These are phyloP conservation scores for Coreoperca whiteheadi DNA, from an alignment of 2,113 vertebrate species.

Conservation along the genomic window DNA sequence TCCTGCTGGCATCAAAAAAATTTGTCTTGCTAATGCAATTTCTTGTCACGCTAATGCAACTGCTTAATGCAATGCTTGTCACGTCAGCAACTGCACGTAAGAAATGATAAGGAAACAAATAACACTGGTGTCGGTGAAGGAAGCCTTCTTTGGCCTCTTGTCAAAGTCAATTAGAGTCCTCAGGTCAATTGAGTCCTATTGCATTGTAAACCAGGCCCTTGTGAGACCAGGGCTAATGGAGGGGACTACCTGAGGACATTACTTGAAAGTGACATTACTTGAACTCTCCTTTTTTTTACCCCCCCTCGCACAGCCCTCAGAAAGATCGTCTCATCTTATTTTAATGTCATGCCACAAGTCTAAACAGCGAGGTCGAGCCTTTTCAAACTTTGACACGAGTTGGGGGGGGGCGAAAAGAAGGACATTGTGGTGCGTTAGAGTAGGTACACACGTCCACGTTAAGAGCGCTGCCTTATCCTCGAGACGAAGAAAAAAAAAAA, in stretches of 20 bases:
- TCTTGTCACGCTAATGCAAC: conserved; percentile 7
- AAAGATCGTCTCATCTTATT: conserved; percentile 93
- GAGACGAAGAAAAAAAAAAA: too few species aligned
- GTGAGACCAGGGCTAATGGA: conserved; percentile 95
- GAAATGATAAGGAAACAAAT: conserved; percentile 91
- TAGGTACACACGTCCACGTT: conserved; percentile 64
- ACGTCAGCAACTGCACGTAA: conserved; percentile 32
- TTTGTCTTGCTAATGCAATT: conserved; percentile 11
- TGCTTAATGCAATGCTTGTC: conserved; percentile 1
- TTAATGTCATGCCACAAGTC: conserved; percentile 92
- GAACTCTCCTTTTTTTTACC: conserved; percentile 82
- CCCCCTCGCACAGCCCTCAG: conserved; percentile 86
- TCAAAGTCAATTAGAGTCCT: conserved; percentile 96
- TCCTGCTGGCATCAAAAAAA: neutral
- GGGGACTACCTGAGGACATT: conserved; percentile 92
- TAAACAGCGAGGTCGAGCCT: conserved; percentile 90
- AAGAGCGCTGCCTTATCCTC: neutral
- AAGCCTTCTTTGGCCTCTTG: conserved; percentile 81
- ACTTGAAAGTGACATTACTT: conserved; percentile 96
- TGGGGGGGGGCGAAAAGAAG: conserved; percentile 85
- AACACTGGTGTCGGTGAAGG: conserved; percentile 79
- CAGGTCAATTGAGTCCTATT: conserved; percentile 96
- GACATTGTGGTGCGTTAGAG: conserved; percentile 80
- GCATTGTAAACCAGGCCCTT: conserved; percentile 91
- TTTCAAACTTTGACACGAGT: conserved; percentile 90